Evolutionary conservation across 2,888 invertebrate genomes (phyloP), one percentile per base, ranked within the genome.

Genomic region (Mesochorus sp.): DNA sequence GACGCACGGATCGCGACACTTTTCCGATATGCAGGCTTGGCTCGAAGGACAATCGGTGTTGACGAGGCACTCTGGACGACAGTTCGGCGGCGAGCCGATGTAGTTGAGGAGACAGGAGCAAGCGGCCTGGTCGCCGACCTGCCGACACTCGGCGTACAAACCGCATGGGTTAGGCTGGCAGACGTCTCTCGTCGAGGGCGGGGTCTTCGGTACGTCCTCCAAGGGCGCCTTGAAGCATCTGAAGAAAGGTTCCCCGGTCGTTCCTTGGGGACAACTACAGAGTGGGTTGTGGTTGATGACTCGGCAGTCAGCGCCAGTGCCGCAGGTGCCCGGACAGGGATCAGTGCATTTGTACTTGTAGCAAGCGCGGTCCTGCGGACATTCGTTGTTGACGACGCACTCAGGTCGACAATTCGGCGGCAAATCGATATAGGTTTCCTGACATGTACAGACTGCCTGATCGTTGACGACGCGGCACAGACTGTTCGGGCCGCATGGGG

Each of bases 371-470:
- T 95, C 94, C 81, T 94, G 94, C 28, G 95, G 93, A 90, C 97
- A 97, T 88, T 97, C 96, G 2, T 95, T 93, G 86, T 96, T 96
- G 0, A 96, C 95, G 4, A 95, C 94, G 89, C 97, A 97, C 91
- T 97, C 97, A 0, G 96, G 96, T 79, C 95, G 94, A 88, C 97
- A 97, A 85, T 95, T 95, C 3, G 96, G 96, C 47, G 97, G 96
- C 64, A 93, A 92, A n/a, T 96, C 96, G 61, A 94, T 92, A 86
- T 95, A 96, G 34, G 93, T 93, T 61, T 94, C 93, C 71, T 94
- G 91, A 84, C 97, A 97, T 0, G 96, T 95, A 88, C 97, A 97
- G 3, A 96, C 94, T 0, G 96, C 95, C 83, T 94, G 93, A 8
- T 93, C 93, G 86, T 96, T 95, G 1, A 94, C 88, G 76, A 94